These are phyloP conservation scores for Tapera naevia DNA, from an alignment of 2,797 vertebrate species.

Conservation along the genomic window DNA sequence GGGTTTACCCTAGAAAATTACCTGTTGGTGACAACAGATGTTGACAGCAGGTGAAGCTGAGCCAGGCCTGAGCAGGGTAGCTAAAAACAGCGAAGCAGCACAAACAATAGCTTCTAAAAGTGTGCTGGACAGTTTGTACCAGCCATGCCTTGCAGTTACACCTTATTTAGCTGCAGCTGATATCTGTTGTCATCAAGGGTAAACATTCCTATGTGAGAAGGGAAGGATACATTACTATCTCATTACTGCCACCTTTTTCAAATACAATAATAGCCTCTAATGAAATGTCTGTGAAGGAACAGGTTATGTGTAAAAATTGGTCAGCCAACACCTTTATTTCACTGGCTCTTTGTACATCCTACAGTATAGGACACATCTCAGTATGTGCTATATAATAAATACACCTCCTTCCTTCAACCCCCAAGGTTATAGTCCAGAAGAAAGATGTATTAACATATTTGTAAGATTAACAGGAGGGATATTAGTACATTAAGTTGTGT, in stretches of 20 bases:
- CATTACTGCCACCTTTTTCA: not conserved
- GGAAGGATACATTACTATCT: not conserved
- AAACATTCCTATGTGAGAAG: not conserved
- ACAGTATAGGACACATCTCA: not conserved
- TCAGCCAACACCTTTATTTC: not conserved
- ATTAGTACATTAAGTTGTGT: not conserved
- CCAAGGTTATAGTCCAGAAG: not conserved
- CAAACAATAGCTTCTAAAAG: not conserved
- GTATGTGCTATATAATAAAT: not conserved
- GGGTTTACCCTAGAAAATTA: not conserved
- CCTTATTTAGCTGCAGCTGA: not conserved
- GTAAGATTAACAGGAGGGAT: not conserved
- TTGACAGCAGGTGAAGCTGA: not conserved
- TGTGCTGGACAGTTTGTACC: not conserved
- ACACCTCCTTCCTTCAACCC: not conserved
- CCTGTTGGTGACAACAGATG: conserved; percentile 8
- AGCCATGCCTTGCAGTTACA: not conserved
- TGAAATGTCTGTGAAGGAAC: not conserved
- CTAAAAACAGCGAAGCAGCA: not conserved
- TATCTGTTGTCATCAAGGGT: conserved; percentile 17
- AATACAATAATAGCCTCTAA: not conserved
- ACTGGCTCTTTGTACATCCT: not conserved
- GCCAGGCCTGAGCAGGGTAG: not conserved
- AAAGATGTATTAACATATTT: not conserved
- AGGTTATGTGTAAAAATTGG: not conserved